These are phyloP conservation scores for Margarornis squamiger DNA, from an alignment of 2,797 vertebrate species.

Conservation along the genomic window DNA sequence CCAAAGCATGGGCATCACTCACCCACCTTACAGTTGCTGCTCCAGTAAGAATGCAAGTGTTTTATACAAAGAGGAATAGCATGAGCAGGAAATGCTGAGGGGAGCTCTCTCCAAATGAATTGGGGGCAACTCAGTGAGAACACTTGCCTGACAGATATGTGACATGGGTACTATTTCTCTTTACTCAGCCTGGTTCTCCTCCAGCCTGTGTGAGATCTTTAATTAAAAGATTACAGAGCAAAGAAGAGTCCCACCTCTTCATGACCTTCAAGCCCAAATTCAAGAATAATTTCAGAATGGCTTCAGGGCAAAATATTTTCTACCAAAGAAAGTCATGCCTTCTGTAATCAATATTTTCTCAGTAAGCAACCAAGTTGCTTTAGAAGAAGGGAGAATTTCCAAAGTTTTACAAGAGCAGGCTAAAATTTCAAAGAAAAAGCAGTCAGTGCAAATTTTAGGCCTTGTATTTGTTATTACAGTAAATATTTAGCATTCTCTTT, in stretches of 20 bases:
- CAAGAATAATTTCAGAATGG: background rate
- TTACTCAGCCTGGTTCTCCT: background rate
- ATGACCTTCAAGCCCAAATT: conserved; percentile 14
- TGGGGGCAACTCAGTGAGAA: background rate
- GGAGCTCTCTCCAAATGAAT: background rate
- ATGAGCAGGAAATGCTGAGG: background rate
- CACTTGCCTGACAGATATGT: background rate
- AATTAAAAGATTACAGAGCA: background rate
- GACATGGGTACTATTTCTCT: background rate
- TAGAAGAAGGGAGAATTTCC: background rate
- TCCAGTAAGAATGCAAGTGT: background rate
- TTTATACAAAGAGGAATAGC: background rate
- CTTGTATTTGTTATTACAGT: conserved; percentile 29
- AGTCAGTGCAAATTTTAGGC: background rate
- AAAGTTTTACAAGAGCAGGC: background rate
- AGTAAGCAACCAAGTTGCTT: conserved; percentile 16
- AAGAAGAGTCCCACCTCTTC: background rate
- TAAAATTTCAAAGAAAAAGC: conserved; percentile 58
- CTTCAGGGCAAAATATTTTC: background rate
- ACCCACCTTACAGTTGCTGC: background rate
- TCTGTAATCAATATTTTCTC: conserved; percentile 39
- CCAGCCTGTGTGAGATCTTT: background rate
- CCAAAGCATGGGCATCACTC: background rate
- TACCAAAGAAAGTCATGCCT: background rate
- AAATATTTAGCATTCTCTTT: conserved; percentile 65